These are phyloP conservation scores for Heliocidaris tuberculata DNA, from an alignment of 35 echinoderm and acorn worm genomes.

Conservation along the genomic window DNA sequence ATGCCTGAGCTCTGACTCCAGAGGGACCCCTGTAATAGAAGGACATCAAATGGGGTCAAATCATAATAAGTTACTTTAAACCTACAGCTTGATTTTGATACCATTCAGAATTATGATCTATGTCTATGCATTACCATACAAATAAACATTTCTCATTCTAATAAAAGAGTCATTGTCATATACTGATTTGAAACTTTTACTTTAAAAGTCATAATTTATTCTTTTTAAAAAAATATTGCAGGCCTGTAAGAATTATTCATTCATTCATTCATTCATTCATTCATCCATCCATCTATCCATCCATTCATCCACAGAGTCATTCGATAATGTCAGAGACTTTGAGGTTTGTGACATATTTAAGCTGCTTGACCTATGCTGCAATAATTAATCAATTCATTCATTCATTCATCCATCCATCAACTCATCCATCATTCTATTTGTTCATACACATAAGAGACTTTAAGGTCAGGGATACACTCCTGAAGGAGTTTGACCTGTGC, in stretches of 20 bases:
- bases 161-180: too few species aligned
- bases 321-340: too few species aligned
- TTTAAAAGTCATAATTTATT: too few species aligned
- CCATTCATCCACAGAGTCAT: too few species aligned
- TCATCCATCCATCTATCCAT: too few species aligned
- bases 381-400: too few species aligned
- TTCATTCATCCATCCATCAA: not conserved
- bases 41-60: not conserved
- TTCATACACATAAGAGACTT: slow-evolving; percentile 64
- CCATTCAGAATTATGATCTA: not conserved
- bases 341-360: too few species aligned
- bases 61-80: not conserved
- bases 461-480: slow-evolving; percentile 77
- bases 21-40: slow-evolving; percentile 86
- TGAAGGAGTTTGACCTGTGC: slow-evolving; percentile 31
- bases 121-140: not conserved
- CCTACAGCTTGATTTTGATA: too few species aligned
- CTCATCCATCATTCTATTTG: not conserved
- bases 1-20: slow-evolving; percentile 88
- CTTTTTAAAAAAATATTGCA: too few species aligned
- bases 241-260: too few species aligned
- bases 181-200: too few species aligned
- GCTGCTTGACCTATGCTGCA: not conserved
- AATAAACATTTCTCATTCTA: not conserved
- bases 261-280: too few species aligned